Evolutionary conservation across 2,888 invertebrate species (phyloP).

Genomic region (Pocota personata): DNA sequence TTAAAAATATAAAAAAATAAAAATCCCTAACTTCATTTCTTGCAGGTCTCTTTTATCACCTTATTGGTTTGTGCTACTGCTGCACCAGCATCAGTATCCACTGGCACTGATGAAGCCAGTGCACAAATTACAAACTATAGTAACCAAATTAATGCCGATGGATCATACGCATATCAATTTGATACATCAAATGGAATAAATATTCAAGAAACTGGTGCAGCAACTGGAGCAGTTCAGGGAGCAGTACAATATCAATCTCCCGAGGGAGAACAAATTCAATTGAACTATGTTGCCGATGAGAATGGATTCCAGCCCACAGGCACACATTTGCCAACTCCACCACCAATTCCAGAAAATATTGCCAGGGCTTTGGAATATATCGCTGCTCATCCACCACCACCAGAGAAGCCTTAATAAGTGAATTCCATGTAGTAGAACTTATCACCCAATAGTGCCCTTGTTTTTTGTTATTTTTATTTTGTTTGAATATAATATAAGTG

Average conservation of each 20-base stretch:
- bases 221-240: conserved; percentile 42
- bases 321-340: conserved; percentile 77
- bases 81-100: conserved; percentile 74
- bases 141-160: conserved; percentile 82
- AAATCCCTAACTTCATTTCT: neutral
- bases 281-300: conserved; percentile 85
- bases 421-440: neutral
- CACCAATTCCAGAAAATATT: conserved; percentile 84
- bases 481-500: neutral
- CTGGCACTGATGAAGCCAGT: conserved; percentile 76
- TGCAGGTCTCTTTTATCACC: neutral
- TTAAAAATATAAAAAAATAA: too few species aligned
- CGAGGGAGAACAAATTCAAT: conserved; percentile 82
- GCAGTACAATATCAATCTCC: conserved; percentile 79
- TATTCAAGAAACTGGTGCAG: conserved; percentile 84
- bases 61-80: conserved; percentile 57
- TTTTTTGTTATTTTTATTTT: neutral
- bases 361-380: conserved; percentile 83
- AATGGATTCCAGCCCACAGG: conserved; percentile 84
- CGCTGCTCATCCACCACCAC: conserved; percentile 79
- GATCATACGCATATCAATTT: conserved; percentile 82
- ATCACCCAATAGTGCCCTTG: neutral
- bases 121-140: conserved; percentile 81
- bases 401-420: neutral
- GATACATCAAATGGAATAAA: conserved; percentile 86